Evolutionary conservation across 1,140 invertebrate species (phyloP).

Genomic region (Chironomus tepperi): DNA sequence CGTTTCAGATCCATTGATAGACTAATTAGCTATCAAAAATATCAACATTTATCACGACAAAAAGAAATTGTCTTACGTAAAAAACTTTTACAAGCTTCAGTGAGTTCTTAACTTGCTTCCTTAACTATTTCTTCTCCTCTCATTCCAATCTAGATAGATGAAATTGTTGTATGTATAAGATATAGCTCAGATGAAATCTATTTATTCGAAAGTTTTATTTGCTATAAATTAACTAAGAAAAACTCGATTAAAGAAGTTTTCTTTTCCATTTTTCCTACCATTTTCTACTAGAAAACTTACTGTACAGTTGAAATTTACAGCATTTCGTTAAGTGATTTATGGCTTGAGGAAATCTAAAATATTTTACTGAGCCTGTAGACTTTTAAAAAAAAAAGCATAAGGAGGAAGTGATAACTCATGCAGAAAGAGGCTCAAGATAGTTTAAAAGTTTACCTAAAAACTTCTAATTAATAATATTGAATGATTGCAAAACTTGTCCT

Average conservation of each 20-base stretch:
- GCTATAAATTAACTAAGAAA: constrained; percentile 21
- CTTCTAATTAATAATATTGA: neutral
- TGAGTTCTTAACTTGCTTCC: too few relatives aligned
- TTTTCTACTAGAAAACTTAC: neutral
- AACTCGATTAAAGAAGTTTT: constrained; percentile 22
- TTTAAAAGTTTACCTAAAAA: neutral
- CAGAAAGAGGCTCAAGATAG: too few relatives aligned
- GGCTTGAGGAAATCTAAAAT: constrained; percentile 6
- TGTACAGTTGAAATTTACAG: neutral
- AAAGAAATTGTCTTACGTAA: too few relatives aligned
- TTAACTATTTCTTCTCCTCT: neutral
- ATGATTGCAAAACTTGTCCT: neutral
- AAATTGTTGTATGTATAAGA: too few relatives aligned
- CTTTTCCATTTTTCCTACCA: neutral
- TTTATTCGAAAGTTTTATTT: constrained; percentile 9
- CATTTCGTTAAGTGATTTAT: constrained; percentile 23
- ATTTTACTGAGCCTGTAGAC: neutral
- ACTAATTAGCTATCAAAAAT: too few relatives aligned
- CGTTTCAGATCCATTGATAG: too few relatives aligned
- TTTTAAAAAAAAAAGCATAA: too few relatives aligned
- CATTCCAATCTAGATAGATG: too few relatives aligned
- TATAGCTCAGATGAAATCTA: neutral
- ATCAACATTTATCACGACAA: too few relatives aligned
- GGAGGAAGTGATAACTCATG: too few relatives aligned
- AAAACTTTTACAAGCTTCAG: too few relatives aligned